Conservation (phyloP, 2,888 invertebrate species). For the Willowsia nigromaculata region DNA sequence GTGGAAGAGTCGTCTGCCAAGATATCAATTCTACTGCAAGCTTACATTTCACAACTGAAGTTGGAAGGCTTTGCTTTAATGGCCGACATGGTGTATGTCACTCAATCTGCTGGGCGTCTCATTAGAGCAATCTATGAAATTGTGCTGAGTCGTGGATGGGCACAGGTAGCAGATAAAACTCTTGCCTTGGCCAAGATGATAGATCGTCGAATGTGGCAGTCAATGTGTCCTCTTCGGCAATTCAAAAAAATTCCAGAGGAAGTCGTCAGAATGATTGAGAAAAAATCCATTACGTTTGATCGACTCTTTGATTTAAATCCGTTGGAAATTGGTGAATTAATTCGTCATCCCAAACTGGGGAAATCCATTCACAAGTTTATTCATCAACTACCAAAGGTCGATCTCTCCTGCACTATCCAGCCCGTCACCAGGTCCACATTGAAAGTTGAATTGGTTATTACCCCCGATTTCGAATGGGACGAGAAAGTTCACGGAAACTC, state of each 20-base stretch:
- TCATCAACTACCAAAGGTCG: conserved; percentile 97
- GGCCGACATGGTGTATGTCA: conserved; percentile 99
- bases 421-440: conserved; percentile 97
- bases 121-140: conserved; percentile 97
- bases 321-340: conserved; percentile 97
- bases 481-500: conserved; percentile 90
- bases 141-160: conserved; percentile 95
- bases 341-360: conserved; percentile 94
- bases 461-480: conserved; percentile 99
- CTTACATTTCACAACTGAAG: conserved; percentile 98
- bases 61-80: conserved; percentile 98
- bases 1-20: conserved; percentile 99
- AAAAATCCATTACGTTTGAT: conserved; percentile 97
- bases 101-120: conserved; percentile 96
- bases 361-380: conserved; percentile 97
- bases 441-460: conserved; percentile 96
- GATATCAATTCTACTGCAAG: conserved; percentile 93
- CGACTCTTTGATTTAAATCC: conserved; percentile 97
- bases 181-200: conserved; percentile 99
- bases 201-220: conserved; percentile 99
- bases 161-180: conserved; percentile 97
- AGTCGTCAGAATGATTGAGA: conserved; percentile 97
- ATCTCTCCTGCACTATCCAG: conserved; percentile 97
- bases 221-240: conserved; percentile 98
- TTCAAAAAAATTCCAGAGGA: conserved; percentile 99